These are phyloP conservation scores for Rousettus leschenaultii DNA, from an alignment of 2,113 vertebrate genomes.

Conservation along the genomic window DNA sequence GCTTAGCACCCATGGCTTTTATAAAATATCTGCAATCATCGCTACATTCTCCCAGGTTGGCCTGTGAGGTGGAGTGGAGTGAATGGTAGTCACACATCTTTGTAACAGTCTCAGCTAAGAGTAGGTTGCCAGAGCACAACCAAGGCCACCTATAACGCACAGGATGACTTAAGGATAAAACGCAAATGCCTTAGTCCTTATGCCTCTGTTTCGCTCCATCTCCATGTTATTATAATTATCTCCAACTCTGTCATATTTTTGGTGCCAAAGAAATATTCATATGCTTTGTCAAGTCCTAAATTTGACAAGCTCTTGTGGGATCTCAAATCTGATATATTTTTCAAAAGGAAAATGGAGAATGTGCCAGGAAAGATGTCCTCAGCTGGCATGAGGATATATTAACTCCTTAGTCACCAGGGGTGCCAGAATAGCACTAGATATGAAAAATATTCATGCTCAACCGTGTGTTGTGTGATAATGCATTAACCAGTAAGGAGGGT, in stretches of 20 bases:
- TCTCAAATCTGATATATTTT: constrained; percentile 42
- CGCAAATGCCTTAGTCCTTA: not conserved
- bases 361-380: constrained; percentile 53
- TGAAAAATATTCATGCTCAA: not conserved
- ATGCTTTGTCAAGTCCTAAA: constrained; percentile 52
- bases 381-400: not conserved
- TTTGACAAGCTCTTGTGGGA: constrained; percentile 53
- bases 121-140: not conserved
- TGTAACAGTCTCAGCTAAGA: not conserved
- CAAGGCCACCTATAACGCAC: not conserved
- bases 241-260: constrained; percentile 49
- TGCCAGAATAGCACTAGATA: not conserved
- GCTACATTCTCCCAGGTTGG: not conserved
- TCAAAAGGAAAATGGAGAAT: constrained; percentile 36
- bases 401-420: not conserved
- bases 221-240: constrained; percentile 6
- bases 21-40: not conserved
- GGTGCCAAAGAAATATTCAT: constrained; percentile 61
- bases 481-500: not conserved
- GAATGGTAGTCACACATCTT: not conserved
- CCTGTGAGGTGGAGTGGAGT: not conserved
- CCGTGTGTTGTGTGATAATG: not conserved
- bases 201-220: not conserved
- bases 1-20: not conserved
- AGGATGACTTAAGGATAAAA: not conserved